phyloP scores from a whole-genome alignment of 2,797 vertebrate genomes.

The Malacoctenus gilli region DNA sequence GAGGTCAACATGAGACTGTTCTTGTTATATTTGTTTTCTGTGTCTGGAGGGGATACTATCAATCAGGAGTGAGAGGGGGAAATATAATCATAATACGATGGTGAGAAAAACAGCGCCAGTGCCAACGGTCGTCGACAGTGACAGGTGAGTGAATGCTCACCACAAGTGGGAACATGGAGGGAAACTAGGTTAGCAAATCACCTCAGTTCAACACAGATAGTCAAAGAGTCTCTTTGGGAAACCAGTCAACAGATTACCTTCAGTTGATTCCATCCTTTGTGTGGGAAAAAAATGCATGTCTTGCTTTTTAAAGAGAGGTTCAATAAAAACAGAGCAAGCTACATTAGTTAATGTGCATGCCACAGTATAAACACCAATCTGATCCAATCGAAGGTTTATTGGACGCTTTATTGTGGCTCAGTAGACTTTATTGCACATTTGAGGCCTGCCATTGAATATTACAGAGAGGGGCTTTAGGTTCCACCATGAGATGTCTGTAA shows the following conservation, averaged over 20 bases:
- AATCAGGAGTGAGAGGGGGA: constrained; percentile 63
- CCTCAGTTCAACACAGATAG: constrained; percentile 2
- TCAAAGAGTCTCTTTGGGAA: constrained; percentile 17
- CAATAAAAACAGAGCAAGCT: no score
- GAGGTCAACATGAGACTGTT: constrained; percentile 56
- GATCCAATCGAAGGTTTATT: no score
- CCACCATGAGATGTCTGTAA: not conserved
- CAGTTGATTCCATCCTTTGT: not conserved
- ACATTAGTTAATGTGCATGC: no score
- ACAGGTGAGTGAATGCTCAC: constrained; percentile 58
- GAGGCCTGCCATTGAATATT: not conserved
- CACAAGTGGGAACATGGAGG: constrained; percentile 23
- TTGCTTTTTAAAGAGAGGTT: no score
- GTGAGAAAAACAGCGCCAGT: constrained; percentile 46
- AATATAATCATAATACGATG: constrained; percentile 63
- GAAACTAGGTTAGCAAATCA: constrained; percentile 24
- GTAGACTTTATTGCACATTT: not conserved
- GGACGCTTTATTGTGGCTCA: not conserved
- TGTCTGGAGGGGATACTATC: constrained; percentile 67
- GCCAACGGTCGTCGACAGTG: constrained; percentile 51
- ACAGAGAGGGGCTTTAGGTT: not conserved
- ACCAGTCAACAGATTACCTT: not conserved
- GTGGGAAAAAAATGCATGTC: no score
- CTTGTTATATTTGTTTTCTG: constrained; percentile 72
- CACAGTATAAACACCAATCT: no score